Evolutionary conservation across 2,888 invertebrate species (phyloP).

Genomic region (Epistrophella euchroma): DNA sequence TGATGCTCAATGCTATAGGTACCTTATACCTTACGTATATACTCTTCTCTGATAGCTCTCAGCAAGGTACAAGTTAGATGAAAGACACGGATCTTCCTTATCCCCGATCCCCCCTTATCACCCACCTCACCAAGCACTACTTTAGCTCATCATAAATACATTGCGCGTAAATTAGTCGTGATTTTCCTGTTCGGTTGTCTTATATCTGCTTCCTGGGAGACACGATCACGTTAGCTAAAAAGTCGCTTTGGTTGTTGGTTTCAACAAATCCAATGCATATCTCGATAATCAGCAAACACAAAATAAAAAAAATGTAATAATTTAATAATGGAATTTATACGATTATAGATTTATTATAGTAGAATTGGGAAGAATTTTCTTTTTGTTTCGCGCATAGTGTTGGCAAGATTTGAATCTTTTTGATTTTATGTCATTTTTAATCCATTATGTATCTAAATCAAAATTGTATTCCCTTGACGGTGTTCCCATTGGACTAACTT

Average conservation of each 20-base stretch:
- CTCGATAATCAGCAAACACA: background rate
- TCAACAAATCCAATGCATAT: background rate
- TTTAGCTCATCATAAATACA: background rate
- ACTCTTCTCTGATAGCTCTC: background rate
- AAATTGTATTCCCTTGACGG: too few species aligned
- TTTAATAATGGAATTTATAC: background rate
- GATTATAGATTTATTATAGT: background rate
- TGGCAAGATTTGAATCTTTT: too few species aligned
- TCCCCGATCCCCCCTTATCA: background rate
- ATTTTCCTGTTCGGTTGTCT: conserved; percentile 63
- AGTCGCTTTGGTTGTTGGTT: background rate
- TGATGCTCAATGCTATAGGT: background rate
- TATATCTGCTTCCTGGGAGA: conserved; percentile 56
- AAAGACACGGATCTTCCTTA: background rate
- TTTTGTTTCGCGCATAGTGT: too few species aligned
- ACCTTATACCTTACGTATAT: too few species aligned
- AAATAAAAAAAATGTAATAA: background rate
- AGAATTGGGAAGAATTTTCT: too few species aligned
- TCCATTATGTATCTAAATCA: too few species aligned
- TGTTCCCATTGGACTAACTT: too few species aligned
- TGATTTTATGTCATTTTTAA: too few species aligned
- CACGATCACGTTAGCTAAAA: conserved; percentile 14
- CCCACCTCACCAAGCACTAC: conserved; percentile 4
- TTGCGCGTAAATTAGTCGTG: conserved; percentile 49
- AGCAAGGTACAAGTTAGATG: conserved; percentile 16